Percentiles rank a stretch among this genome's conserved stretches.
Evolutionary conservation across 2,888 invertebrate species (phyloP).

Genomic region (Rambutsinella grinnellia): DNA sequence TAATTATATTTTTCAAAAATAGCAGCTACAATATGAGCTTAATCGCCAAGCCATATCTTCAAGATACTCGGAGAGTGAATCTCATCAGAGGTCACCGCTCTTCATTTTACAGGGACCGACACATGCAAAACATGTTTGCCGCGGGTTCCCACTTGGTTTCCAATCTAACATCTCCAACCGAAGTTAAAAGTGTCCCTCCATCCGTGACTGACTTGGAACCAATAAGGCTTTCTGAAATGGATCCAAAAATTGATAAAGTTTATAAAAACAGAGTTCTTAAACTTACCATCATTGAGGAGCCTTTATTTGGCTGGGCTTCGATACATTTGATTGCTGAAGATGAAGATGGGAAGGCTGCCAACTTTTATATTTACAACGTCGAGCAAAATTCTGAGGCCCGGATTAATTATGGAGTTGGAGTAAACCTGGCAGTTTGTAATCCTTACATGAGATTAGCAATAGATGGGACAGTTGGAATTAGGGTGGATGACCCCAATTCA

Average conservation of each 20-base stretch:
- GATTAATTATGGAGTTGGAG: not conserved
- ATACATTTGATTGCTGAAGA: conserved; percentile 9
- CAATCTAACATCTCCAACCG: too few species aligned
- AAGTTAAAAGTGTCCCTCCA: too few species aligned
- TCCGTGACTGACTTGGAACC: not conserved
- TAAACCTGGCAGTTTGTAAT: not conserved
- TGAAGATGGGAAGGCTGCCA: not conserved
- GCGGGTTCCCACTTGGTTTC: too few species aligned
- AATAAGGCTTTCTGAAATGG: conserved; percentile 2
- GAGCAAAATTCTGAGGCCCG: not conserved
- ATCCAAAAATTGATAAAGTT: not conserved
- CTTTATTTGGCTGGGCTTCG: not conserved
- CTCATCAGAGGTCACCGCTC: too few species aligned
- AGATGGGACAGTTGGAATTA: conserved; percentile 1
- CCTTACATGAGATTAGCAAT: conserved; percentile 8
- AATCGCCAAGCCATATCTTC: too few species aligned
- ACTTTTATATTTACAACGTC: not conserved
- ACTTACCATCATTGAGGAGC: conserved; percentile 5
- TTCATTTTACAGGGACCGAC: too few species aligned
- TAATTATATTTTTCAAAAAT: too few species aligned
- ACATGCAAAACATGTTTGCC: too few species aligned
- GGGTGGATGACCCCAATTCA: not conserved
- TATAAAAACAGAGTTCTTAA: not conserved
- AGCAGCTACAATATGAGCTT: too few species aligned
- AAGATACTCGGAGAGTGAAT: too few species aligned